phyloP scores from a whole-genome alignment of 2,888 invertebrate genomes.

The Dryocosmus kuriphilus region DNA sequence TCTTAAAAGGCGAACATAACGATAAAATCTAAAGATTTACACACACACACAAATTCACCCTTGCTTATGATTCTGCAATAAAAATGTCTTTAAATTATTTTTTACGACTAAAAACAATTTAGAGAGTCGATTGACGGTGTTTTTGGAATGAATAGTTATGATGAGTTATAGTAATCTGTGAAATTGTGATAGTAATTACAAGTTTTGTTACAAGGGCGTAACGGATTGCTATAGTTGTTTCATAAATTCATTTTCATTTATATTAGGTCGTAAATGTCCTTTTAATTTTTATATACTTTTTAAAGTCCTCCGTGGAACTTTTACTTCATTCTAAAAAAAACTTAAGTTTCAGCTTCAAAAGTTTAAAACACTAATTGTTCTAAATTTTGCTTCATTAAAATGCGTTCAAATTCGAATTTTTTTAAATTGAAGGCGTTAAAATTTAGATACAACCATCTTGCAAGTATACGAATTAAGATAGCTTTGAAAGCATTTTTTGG shows the following conservation, averaged over 20 bases:
- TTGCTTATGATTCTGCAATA: background rate
- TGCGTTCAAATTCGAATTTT: no score
- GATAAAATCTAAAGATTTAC: background rate
- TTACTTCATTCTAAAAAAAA: background rate
- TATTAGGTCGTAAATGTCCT: background rate
- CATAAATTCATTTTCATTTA: background rate
- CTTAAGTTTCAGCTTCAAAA: background rate
- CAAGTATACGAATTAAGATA: no score
- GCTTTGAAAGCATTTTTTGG: no score
- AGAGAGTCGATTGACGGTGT: background rate
- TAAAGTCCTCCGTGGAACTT: background rate
- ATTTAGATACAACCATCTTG: no score
- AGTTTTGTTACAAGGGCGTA: background rate
- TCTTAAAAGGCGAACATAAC: background rate
- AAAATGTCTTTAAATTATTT: background rate
- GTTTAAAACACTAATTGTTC: no score
- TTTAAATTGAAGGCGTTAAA: no score
- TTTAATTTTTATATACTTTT: background rate
- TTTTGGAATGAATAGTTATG: background rate
- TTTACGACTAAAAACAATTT: background rate
- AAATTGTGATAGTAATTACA: background rate
- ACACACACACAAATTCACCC: background rate
- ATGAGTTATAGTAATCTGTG: background rate
- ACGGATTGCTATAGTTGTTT: background rate
- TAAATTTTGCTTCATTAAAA: no score